These are phyloP conservation scores for Papio anubis DNA, from an alignment of 2,113 vertebrate species.

Conservation along the genomic window DNA sequence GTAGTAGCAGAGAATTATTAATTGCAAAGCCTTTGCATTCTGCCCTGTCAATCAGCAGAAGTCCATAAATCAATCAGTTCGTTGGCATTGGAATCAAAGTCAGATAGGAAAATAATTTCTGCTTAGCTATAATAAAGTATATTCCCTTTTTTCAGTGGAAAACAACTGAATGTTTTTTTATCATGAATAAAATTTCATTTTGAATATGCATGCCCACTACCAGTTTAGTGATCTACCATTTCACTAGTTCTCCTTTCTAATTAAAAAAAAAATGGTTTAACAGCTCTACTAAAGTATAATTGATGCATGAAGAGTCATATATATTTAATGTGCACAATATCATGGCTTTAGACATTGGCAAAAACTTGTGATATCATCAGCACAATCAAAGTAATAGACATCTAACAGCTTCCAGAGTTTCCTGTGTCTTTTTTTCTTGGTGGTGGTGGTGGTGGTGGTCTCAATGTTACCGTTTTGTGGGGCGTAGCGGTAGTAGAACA, in stretches of 20 bases:
- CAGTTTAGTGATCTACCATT: not conserved
- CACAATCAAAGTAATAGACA: not conserved
- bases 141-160: not conserved
- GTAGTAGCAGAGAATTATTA: slow-evolving; percentile 19
- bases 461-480: not conserved
- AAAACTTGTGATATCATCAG: not conserved
- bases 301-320: not conserved
- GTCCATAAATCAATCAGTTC: not conserved
- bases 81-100: not conserved
- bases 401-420: not conserved
- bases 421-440: not conserved
- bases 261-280: not conserved
- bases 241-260: not conserved
- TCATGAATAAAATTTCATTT: not conserved
- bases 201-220: not conserved
- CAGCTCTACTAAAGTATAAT: not conserved
- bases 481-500: not conserved
- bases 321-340: not conserved
- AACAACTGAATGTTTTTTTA: not conserved
- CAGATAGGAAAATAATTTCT: not conserved
- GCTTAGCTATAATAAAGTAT: not conserved
- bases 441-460: no score
- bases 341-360: not conserved
- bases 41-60: not conserved
- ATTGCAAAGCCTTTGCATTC: slow-evolving; percentile 43